phyloP scores from a whole-genome alignment of 2,113 vertebrate genomes.

The Octodon degus region DNA sequence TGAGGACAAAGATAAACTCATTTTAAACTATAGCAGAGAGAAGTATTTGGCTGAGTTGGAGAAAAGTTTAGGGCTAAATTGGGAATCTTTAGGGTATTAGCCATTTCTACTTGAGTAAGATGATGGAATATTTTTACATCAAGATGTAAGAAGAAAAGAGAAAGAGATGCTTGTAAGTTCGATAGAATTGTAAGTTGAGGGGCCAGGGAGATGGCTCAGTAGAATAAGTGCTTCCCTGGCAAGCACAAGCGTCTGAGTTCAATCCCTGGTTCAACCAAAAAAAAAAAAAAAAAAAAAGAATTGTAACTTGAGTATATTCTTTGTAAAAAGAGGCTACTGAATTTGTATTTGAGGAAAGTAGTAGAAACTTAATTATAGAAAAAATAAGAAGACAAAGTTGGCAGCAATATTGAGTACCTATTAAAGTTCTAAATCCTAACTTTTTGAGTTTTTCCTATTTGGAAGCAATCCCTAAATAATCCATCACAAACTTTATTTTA shows the following conservation, averaged over 20 bases:
- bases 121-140: not conserved
- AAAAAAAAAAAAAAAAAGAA: not conserved
- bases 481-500: not conserved
- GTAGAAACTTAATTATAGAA: not conserved
- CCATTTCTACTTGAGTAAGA: not conserved
- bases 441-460: not conserved
- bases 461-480: not conserved
- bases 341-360: not conserved
- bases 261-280: no score
- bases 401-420: not conserved
- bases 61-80: no score
- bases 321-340: not conserved
- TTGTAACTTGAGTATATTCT: not conserved
- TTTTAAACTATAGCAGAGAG: no score
- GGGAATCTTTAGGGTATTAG: not conserved
- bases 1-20: not conserved
- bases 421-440: not conserved
- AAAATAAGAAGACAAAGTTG: not conserved
- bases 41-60: not conserved
- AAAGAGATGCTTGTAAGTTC: not conserved
- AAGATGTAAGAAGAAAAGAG: not conserved
- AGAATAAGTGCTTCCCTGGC: no score
- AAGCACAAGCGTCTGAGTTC: no score
- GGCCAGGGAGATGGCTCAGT: no score
- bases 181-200: not conserved